Evolutionary conservation across 2,797 vertebrate species (phyloP), one percentile per base, ranked within the genome.

Genomic region (Graptemys geographica): DNA sequence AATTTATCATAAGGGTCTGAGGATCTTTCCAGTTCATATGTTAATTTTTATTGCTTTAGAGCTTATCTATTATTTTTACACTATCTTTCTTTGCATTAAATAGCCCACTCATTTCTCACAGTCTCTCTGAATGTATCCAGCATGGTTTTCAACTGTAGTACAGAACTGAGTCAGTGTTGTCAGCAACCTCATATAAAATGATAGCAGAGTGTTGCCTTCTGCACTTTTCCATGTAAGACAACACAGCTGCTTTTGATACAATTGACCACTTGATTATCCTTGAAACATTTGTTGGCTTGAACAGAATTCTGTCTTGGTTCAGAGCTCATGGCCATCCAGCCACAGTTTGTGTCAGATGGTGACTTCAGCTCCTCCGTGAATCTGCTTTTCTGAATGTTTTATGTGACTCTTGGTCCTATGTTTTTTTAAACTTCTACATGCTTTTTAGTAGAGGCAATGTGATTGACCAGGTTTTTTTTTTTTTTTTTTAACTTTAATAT

Each of bases 231-330:
- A 7, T 6, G 10, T 18, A 5, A 89, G 72, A 83, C 37, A 65
- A 10, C 31, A 18, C 83, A 80, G 87, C 90, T 93, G 84, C 91
- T 91, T 90, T 47, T 44, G 78, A 1, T 18, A 55, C 84, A 88
- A 8, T 41, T 11, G 27, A 13, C 52, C 11, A n/a, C 65, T 86
- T 6, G 83, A 33, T 89, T 90, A 83, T 19, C 31, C 74, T 72
- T n/a, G 79, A 83, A 79, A 23, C 31, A 51, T 55, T 74, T 81
- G 33, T 76, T 56, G 21, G 44, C 9, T 78, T 7, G 6, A 6
- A 1, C 5, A 23, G 65, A 23, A 10, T 15, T 76, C 15, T 55
- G 74, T 59, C 69, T 52, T 83, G 47, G 33, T 82, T 55, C 83
- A 85, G 83, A 78, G 23, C 7, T 83, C 4, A 47, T 37, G 15